A percentile compares a stretch with the other conserved stretches of the same genome.
Conservation (phyloP, 2,113 vertebrate species). For the Erpornis zantholeuca region DNA sequence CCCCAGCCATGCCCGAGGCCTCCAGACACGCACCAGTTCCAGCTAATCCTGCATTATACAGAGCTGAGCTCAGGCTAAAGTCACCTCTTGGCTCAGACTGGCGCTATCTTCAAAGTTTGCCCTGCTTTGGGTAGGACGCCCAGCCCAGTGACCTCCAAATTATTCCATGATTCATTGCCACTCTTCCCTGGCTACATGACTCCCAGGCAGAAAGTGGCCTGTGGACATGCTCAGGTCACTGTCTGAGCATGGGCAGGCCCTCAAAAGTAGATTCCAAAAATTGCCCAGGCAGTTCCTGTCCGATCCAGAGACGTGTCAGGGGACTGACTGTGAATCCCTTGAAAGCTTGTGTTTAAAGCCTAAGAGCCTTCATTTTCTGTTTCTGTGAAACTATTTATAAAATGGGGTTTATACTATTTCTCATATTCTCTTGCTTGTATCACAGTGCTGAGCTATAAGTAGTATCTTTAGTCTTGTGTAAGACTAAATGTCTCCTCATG, state of each 20-base stretch:
- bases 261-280: background rate
- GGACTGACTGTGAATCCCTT: background rate
- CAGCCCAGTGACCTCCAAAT: background rate
- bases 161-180: background rate
- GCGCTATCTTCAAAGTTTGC: background rate
- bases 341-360: background rate
- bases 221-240: background rate
- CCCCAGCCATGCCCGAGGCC: background rate
- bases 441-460: background rate
- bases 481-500: background rate
- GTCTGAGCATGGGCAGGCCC: background rate
- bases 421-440: background rate
- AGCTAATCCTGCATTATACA: background rate
- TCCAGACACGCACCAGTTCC: background rate
- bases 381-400: background rate
- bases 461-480: background rate
- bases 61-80: background rate
- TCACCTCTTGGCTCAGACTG: background rate
- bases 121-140: background rate
- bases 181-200: background rate
- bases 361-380: background rate
- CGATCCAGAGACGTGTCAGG: fast-evolving
- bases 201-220: background rate
- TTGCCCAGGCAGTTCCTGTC: background rate
- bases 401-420: background rate